Evolutionary conservation across 35 echinoderm and acorn worm genomes (phyloP), one percentile per base, ranked within the genome.

Genomic region (Chiridota heheva): DNA sequence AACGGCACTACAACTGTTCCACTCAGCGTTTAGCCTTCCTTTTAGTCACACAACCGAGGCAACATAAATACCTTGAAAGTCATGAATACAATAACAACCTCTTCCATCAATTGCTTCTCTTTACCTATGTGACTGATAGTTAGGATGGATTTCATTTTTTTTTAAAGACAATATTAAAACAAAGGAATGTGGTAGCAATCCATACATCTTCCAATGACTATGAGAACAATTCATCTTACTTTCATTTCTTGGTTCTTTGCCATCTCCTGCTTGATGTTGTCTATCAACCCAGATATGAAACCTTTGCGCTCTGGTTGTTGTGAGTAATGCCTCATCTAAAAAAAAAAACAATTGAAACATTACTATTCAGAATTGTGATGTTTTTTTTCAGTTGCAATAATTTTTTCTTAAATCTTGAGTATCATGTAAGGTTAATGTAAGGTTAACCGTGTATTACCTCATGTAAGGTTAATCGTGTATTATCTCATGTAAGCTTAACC

Each of bases 211-310:
- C n/a, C n/a, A 67, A 35, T 1, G 24, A 40, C 32, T 69, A 16
- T 36, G 24, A 67, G 35, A 29, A 6, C n/a, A 12, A 5, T 46
- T 28, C 26, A 55, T 24, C 41, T 39, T 58, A 96, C 92, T 78
- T 96, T 96, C 87, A 96, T 90, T 81, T 96, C 92, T 76, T 96
- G 89, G 63, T 96, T 96, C 42, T 96, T 96, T 18, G 63, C 60
- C 53, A 96, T 90, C 55, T 96, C 92, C 46, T 81, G 82, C 39
- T 85, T 96, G 33, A 96, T 65, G 45, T 96, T 96, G n/a, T 96
- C 92, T 67, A 96, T 86, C 62, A 96, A 72, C 4, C 76, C 72
- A 32, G 49, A 63, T 8, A 96, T 28, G 37, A 96, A 96, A 34
- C 92, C 80, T 38, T 88, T 96, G 58, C 73, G 76, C 66, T 86